Evolutionary conservation across 1,140 invertebrate genomes (phyloP), one percentile per base, ranked within the genome.

Genomic region (Drosophila willistoni): DNA sequence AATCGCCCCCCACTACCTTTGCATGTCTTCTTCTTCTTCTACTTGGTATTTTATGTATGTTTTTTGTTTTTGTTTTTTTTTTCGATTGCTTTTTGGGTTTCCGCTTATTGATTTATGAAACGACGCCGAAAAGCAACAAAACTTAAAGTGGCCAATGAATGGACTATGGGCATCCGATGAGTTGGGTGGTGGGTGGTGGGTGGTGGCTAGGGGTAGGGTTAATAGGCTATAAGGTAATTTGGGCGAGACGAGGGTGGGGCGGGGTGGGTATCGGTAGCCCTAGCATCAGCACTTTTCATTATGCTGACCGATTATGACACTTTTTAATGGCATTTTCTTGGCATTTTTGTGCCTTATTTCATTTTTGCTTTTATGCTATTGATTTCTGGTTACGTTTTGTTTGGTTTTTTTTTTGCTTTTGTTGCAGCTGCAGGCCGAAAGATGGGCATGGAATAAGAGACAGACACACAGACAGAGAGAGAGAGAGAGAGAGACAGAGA

Each of bases 241-340:
- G 6, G 29, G 22, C 3, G 3, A 3, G 22, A n/a, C n/a, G 22
- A 1, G 22, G 1, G 22, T 0, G 0, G 3, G 22, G 22, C 22
- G 22, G 22, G 0, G 22, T 19, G 61, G 10, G 19, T 2, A 25
- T 22, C 55, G 19, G n/a, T 62, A 42, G 41, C 47, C 47, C 64
- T 39, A 41, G 57, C 71, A 64, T 72, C 55, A 44, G 29, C 68
- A 77, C 75, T 77, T 77, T 79, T 87, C 83, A 83, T 82, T 86
- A 86, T 86, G 83, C 83, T 86, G 83, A 87, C 83, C 83, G 83
- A 86, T 86, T 86, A 86, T 87, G 83, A 87, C 83, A 86, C 76
- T 83, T 86, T 86, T 86, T 87, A 86, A 86, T 86, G 70, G 79
- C 68, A 86, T 86, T 86, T 86, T 86, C 83, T 87, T 74, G 83